Evolutionary conservation across 2,888 invertebrate species (phyloP), one percentile per base, ranked within the genome.

Genomic region (Drosophila antonietae): DNA sequence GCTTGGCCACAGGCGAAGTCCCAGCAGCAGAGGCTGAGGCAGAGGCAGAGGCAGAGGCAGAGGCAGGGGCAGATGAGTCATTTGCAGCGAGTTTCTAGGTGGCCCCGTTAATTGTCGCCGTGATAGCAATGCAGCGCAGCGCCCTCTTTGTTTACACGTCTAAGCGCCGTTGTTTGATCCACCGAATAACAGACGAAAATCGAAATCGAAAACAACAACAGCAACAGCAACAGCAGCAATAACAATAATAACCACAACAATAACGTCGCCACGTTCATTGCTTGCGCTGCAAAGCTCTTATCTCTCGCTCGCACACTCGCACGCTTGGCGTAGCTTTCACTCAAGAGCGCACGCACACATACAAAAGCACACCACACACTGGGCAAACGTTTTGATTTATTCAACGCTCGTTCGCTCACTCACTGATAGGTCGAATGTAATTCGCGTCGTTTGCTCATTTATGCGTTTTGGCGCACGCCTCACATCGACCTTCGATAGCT

Each of bases 401-500:
- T 56, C 49, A 51, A n/a, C 20, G 28, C 28, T 58, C 12, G n/a
- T 4, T 49, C 35, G 18, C 46, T 55, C 44, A 9, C 28, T 53
- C n/a, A 6, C 33, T 41, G 60, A 55, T 66, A 49, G 35, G n/a
- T n/a, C 9, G 37, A 44, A 18, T 7, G 2, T 14, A 5, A 14
- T 55, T 57, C 35, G 8, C 2, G 39, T 37, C 41, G 35, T 33
- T 51, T 35, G 46, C 52, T 59, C 6, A 43, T 58, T n/a, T 52
- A 28, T 5, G 18, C 39, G 71, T 64, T 81, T 78, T 62, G 67
- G 69, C 63, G 2, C 7, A 0, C 0, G 0, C 0, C 8, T 12
- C 15, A 9, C 59, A 79, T 68, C 68, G 60, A 78, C 91, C 91
- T 91, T 91, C 91, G 91, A 91, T 90, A 91, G 91, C 90, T 91